These are phyloP conservation scores for Hedychridium roseum DNA, from an alignment of 2,888 invertebrate genomes.

Conservation along the genomic window DNA sequence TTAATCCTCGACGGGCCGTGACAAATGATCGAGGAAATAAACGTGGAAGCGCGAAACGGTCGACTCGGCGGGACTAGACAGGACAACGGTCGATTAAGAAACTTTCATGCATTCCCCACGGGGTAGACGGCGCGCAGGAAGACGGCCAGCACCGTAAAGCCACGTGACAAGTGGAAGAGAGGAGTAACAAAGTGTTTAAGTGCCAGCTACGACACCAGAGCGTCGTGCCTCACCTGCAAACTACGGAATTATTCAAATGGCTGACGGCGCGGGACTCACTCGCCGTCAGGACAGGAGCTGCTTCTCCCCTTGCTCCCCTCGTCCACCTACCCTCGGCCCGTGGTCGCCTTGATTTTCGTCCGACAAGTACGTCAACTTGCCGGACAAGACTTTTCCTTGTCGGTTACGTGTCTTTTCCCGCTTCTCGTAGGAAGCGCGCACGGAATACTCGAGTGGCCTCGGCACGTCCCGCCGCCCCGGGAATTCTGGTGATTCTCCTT, in stretches of 20 bases:
- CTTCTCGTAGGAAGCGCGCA: no score
- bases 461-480: no score
- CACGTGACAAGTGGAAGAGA: slow-evolving; percentile 10
- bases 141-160: slow-evolving; percentile 4
- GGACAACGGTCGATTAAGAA: no score
- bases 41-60: no score
- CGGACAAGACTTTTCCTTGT: slow-evolving; percentile 10
- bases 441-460: no score
- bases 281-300: not conserved
- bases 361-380: slow-evolving; percentile 5
- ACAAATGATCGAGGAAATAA: no score
- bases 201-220: slow-evolving; percentile 15
- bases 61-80: no score
- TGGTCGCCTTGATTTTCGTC: slow-evolving; percentile 7
- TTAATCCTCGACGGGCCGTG: no score
- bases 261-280: not conserved
- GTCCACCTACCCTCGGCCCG: not conserved
- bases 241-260: slow-evolving; percentile 40
- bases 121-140: no score
- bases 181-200: slow-evolving; percentile 13
- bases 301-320: not conserved
- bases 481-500: no score
- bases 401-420: slow-evolving; percentile 1
- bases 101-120: no score
- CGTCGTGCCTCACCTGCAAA: slow-evolving; percentile 31